These are phyloP conservation scores for Callopanchax toddi DNA, from an alignment of 2,113 vertebrate genomes.

Conservation along the genomic window DNA sequence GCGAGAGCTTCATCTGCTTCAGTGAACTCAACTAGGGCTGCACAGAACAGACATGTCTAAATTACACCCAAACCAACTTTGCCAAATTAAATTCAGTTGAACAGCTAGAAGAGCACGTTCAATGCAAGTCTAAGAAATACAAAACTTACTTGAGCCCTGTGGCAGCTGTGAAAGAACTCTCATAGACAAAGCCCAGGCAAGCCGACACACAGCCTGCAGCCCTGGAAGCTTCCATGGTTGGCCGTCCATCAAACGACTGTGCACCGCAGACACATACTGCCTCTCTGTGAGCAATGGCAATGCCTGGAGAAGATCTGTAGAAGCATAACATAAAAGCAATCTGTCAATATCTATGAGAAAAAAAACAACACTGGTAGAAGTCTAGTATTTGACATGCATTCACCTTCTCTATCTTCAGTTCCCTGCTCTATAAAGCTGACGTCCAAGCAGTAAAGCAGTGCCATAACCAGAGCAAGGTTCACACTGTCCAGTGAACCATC, in stretches of 20 bases:
- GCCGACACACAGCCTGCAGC: slow-evolving; percentile 89
- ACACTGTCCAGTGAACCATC: slow-evolving; percentile 91
- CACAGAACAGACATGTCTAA: neutral
- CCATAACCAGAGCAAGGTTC: slow-evolving; percentile 92
- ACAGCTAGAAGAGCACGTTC: too few relatives aligned
- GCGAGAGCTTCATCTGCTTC: slow-evolving; percentile 94
- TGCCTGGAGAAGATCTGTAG: slow-evolving; percentile 88
- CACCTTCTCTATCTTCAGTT: slow-evolving; percentile 93
- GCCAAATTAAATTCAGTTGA: neutral
- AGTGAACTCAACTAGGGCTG: slow-evolving; percentile 94
- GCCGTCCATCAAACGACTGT: slow-evolving; percentile 88
- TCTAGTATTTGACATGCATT: neutral
- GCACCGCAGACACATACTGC: slow-evolving; percentile 91
- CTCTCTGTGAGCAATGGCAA: slow-evolving; percentile 89
- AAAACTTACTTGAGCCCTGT: slow-evolving; percentile 87
- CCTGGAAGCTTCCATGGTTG: slow-evolving; percentile 93
- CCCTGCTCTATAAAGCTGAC: slow-evolving; percentile 93
- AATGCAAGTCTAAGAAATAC: neutral
- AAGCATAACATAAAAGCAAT: slow-evolving; percentile 5
- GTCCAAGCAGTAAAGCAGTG: slow-evolving; percentile 95
- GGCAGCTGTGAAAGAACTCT: slow-evolving; percentile 93
- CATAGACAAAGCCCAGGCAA: slow-evolving; percentile 92
- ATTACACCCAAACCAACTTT: neutral
- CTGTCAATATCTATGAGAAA: neutral
- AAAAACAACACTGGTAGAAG: neutral